Percentiles rank a stretch among this genome's conserved stretches.
These are phyloP conservation scores for Sarcophilus harrisii DNA, from an alignment of 2,797 vertebrate species.

Conservation along the genomic window DNA sequence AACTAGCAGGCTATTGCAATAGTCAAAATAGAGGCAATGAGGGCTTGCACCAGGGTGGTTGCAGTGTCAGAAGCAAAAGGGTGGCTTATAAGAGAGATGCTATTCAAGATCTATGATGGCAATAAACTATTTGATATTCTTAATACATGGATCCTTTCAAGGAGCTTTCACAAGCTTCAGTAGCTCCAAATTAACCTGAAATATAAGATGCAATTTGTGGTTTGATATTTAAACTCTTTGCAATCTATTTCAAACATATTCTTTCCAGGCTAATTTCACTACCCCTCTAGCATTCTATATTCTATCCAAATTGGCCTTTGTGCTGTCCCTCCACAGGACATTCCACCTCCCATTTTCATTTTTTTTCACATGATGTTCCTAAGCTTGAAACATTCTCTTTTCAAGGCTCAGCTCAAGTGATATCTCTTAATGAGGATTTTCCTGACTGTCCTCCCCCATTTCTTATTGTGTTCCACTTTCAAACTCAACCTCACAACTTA, in stretches of 20 bases:
- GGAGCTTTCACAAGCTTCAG: background rate
- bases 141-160: background rate
- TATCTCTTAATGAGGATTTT: background rate
- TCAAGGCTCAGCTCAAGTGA: background rate
- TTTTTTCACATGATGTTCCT: background rate
- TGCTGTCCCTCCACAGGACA: background rate
- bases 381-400: background rate
- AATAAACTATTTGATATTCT: background rate
- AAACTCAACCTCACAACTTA: background rate
- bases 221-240: background rate
- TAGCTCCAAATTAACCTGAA: background rate
- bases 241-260: background rate
- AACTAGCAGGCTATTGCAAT: background rate
- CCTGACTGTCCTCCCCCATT: background rate
- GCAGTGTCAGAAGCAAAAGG: background rate
- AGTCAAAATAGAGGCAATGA: background rate
- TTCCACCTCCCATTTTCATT: background rate
- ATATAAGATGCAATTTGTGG: background rate
- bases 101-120: background rate
- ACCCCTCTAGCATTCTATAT: background rate
- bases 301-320: background rate
- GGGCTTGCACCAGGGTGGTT: background rate
- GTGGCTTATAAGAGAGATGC: background rate
- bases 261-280: background rate
- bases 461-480: background rate